A percentile compares a stretch with the other conserved stretches of the same genome.
Evolutionary conservation across 2,888 invertebrate species (phyloP).

Genomic region (Fabriciana adippe): DNA sequence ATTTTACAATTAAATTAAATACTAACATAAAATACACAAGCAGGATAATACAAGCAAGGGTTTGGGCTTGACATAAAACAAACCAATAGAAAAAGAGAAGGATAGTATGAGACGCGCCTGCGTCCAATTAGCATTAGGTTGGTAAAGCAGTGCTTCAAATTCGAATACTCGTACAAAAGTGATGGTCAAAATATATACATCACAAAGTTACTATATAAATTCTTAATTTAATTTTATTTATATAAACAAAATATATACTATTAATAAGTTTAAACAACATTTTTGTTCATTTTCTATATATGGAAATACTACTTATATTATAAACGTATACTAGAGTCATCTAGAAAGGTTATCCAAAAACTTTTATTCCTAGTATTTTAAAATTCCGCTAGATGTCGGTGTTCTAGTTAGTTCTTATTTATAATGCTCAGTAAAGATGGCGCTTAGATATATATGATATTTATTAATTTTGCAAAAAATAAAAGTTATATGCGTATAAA

Average conservation of each 20-base stretch:
- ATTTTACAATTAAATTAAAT: constrained; percentile 53
- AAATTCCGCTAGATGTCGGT: not conserved
- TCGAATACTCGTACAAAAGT: constrained; percentile 33
- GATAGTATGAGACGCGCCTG: constrained; percentile 72
- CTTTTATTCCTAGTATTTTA: not conserved
- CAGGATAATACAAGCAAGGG: constrained; percentile 68
- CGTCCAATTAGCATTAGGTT: constrained; percentile 60
- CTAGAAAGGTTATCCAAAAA: not conserved
- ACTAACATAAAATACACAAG: constrained; percentile 73
- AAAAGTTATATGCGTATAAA: too few species aligned
- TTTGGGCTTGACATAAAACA: constrained; percentile 78
- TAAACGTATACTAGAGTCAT: not conserved
- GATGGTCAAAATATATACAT: not conserved
- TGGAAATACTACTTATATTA: not conserved
- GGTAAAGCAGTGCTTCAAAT: constrained; percentile 58
- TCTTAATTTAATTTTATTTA: not conserved
- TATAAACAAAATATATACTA: too few species aligned
- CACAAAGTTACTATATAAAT: too few species aligned
- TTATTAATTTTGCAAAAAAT: too few species aligned
- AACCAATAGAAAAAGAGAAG: constrained; percentile 77
- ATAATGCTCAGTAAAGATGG: constrained; percentile 6
- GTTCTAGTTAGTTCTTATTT: not conserved
- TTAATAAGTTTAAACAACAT: not conserved
- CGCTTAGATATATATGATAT: not conserved
- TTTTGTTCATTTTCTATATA: not conserved